A percentile compares a stretch with the other conserved stretches of the same genome.
Conservation (phyloP, 2,888 invertebrate species). For the Tipula vernalis region DNA sequence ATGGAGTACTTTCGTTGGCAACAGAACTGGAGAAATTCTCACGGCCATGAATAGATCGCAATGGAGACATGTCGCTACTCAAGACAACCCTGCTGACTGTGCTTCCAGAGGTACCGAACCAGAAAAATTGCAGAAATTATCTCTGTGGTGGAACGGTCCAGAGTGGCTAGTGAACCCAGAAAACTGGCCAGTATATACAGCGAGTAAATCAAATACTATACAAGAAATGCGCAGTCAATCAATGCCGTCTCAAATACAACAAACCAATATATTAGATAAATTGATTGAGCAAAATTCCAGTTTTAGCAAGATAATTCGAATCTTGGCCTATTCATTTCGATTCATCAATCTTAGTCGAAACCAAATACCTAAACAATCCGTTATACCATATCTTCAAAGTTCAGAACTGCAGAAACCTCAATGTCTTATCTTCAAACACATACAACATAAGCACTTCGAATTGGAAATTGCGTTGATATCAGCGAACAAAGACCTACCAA, state of each 20-base stretch:
- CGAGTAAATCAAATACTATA: too few species aligned
- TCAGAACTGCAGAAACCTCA: not conserved
- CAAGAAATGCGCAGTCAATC: not conserved
- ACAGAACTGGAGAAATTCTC: too few species aligned
- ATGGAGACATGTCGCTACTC: too few species aligned
- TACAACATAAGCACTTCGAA: not conserved
- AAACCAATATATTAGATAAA: not conserved
- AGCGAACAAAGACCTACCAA: not conserved
- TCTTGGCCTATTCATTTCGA: not conserved
- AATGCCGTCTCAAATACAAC: not conserved
- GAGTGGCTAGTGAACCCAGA: not conserved
- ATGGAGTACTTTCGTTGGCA: too few species aligned
- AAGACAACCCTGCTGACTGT: too few species aligned
- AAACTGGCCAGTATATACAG: too few species aligned
- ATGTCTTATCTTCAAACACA: not conserved
- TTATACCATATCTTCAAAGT: not conserved
- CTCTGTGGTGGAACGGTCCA: not conserved
- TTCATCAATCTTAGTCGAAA: not conserved
- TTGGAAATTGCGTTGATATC: not conserved
- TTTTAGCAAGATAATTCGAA: not conserved
- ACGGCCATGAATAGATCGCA: too few species aligned
- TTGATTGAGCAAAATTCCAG: not conserved
- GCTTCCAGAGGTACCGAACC: too few species aligned
- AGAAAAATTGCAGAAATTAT: too few species aligned
- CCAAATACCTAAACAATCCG: not conserved